Evolutionary conservation across 2,888 invertebrate genomes (phyloP).

Genomic region (Alsophila aescularia): DNA sequence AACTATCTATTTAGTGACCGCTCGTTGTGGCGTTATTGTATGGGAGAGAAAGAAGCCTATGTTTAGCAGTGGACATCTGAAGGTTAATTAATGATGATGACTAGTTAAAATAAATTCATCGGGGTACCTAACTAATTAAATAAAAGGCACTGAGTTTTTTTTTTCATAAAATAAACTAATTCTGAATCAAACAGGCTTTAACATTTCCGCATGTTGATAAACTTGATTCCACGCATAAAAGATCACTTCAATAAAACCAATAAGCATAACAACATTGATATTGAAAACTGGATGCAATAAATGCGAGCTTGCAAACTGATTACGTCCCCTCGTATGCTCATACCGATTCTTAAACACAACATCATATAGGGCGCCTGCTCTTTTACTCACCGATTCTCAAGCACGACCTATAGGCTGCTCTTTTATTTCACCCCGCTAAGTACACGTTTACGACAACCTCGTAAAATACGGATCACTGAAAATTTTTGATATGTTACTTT

Average conservation of each 20-base stretch:
- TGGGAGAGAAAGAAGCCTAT: too few species aligned
- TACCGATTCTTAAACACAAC: constrained; percentile 72
- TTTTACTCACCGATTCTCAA: constrained; percentile 67
- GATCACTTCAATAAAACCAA: constrained; percentile 24
- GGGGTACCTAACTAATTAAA: too few species aligned
- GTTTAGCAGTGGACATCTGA: too few species aligned
- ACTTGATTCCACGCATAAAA: constrained; percentile 2
- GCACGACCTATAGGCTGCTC: constrained; percentile 62
- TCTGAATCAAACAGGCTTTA: constrained; percentile 5
- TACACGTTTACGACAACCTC: constrained; percentile 82
- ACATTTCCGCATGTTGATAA: constrained; percentile 21
- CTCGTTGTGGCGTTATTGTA: too few species aligned
- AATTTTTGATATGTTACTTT: constrained; percentile 84
- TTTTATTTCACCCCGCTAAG: constrained; percentile 72
- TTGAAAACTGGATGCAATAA: constrained; percentile 54
- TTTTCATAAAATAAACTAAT: not conserved
- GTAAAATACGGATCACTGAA: constrained; percentile 84
- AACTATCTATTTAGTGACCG: too few species aligned
- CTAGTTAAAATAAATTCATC: too few species aligned
- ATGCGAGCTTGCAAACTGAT: constrained; percentile 59
- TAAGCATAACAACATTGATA: constrained; percentile 41
- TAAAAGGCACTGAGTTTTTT: too few species aligned
- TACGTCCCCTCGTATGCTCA: constrained; percentile 62
- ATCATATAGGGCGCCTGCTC: constrained; percentile 53
- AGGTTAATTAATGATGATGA: too few species aligned